Evolutionary conservation across 2,113 vertebrate genomes (phyloP).

Genomic region (Thunnus thynnus): DNA sequence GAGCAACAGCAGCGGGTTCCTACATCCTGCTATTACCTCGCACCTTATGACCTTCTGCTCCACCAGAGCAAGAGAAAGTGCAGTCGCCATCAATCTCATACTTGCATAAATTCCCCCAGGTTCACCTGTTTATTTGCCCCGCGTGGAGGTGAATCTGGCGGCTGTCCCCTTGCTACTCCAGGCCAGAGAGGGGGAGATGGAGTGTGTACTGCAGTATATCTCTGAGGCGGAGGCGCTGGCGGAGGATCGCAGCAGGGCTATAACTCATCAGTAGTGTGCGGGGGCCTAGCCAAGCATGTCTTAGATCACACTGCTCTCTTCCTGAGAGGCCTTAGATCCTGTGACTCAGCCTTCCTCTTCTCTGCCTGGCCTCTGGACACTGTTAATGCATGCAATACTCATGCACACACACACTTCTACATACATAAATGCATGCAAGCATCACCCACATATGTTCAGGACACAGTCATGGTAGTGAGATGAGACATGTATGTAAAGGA

Average conservation of each 20-base stretch:
- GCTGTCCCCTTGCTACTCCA: slow-evolving; percentile 22
- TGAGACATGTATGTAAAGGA: slow-evolving; percentile 22
- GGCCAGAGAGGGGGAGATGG: slow-evolving; percentile 41
- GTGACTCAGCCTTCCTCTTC: slow-evolving; percentile 79
- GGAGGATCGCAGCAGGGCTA: slow-evolving; percentile 50
- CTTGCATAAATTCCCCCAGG: slow-evolving; percentile 17
- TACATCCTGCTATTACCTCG: slow-evolving; percentile 61
- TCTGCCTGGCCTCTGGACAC: slow-evolving; percentile 52
- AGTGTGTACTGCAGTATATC: slow-evolving; percentile 64
- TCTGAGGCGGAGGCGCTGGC: slow-evolving; percentile 57
- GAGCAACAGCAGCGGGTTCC: slow-evolving; percentile 57
- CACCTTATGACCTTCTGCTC: slow-evolving; percentile 55
- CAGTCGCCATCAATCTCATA: slow-evolving; percentile 50
- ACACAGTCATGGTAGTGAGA: background rate
- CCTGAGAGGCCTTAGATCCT: slow-evolving; percentile 75
- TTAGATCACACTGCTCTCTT: slow-evolving; percentile 79
- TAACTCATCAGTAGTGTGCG: slow-evolving; percentile 74
- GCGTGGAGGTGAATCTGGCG: slow-evolving; percentile 49
- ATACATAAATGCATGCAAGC: slow-evolving; percentile 11
- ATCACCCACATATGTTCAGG: slow-evolving; percentile 23
- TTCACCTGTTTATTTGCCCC: slow-evolving; percentile 72
- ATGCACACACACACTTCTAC: background rate
- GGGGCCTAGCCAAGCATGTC: slow-evolving; percentile 72
- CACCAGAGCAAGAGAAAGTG: slow-evolving; percentile 52
- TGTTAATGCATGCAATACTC: slow-evolving; percentile 32